These are phyloP conservation scores for Pipistrellus pygmaeus DNA, from an alignment of 2,797 vertebrate genomes.

Conservation along the genomic window DNA sequence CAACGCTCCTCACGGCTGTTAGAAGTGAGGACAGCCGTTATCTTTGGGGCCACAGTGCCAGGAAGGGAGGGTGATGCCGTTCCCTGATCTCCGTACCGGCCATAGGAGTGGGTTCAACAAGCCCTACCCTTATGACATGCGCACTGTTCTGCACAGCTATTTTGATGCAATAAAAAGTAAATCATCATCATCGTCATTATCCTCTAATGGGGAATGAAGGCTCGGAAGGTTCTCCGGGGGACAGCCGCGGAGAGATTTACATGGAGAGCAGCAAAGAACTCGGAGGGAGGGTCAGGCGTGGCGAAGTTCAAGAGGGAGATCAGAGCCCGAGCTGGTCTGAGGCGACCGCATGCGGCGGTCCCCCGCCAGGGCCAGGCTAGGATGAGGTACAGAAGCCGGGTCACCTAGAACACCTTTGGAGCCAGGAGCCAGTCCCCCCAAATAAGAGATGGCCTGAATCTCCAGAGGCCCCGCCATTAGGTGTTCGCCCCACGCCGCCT, in stretches of 20 bases:
- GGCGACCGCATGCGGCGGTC: neutral
- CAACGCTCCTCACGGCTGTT: neutral
- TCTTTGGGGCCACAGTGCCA: neutral
- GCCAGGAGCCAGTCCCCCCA: conserved; percentile 28
- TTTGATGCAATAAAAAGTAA: conserved; percentile 30
- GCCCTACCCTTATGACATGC: neutral
- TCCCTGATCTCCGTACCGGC: neutral
- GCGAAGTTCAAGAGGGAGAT: conserved; percentile 41
- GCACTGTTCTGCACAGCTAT: neutral
- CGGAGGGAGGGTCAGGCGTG: neutral
- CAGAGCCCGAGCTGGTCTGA: neutral
- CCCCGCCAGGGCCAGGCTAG: neutral
- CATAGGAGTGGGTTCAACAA: neutral
- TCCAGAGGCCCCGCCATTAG: neutral
- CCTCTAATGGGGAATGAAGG: neutral
- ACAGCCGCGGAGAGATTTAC: conserved; percentile 1
- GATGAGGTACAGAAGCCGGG: conserved; percentile 13
- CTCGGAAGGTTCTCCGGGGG: neutral
- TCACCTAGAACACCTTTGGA: neutral
- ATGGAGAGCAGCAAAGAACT: neutral
- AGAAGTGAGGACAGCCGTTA: neutral
- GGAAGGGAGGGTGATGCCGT: neutral
- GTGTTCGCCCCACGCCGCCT: neutral
- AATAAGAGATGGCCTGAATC: neutral
- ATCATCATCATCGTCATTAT: neutral